phyloP scores from a whole-genome alignment of 2,113 vertebrate species.

The Electrona antarctica region DNA sequence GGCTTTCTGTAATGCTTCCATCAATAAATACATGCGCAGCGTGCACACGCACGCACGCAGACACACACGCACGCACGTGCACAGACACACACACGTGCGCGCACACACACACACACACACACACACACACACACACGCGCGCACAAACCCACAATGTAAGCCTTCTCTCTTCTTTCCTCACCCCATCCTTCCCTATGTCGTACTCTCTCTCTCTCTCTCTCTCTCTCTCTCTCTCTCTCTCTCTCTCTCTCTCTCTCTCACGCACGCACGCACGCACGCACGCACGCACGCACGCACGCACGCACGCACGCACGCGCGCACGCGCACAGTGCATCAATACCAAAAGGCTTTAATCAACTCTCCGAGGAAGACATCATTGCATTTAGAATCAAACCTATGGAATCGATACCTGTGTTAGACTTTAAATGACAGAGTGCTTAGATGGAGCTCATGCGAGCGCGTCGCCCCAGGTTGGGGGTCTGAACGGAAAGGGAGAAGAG shows the following conservation, averaged over 20 bases:
- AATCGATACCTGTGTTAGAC: slow-evolving; percentile 78
- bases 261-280: background rate
- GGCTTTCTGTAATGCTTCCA: slow-evolving; percentile 62
- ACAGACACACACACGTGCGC: background rate
- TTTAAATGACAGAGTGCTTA: slow-evolving; percentile 78
- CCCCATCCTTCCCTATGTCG: too few relatives aligned
- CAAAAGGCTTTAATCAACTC: slow-evolving; percentile 80
- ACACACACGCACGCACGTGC: background rate
- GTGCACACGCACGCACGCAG: slow-evolving; percentile 28
- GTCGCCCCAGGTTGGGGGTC: slow-evolving; percentile 54
- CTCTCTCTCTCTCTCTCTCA: slow-evolving; percentile 11
- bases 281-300: too few relatives aligned
- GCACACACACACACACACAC: slow-evolving; percentile 16
- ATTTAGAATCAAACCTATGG: slow-evolving; percentile 80
- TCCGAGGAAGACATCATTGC: slow-evolving; percentile 78
- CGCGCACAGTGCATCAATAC: slow-evolving; percentile 65
- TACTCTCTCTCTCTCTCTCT: background rate
- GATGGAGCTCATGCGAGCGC: slow-evolving; percentile 54
- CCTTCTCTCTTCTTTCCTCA: too few relatives aligned
- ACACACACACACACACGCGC: slow-evolving; percentile 19
- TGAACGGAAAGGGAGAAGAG: slow-evolving; percentile 41
- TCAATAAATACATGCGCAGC: slow-evolving; percentile 47
- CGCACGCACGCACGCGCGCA: slow-evolving; percentile 19
- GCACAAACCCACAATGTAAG: too few relatives aligned
- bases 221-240: slow-evolving; percentile 2